phyloP scores from a whole-genome alignment of 2,797 vertebrate species.

The Poecilia gillii region DNA sequence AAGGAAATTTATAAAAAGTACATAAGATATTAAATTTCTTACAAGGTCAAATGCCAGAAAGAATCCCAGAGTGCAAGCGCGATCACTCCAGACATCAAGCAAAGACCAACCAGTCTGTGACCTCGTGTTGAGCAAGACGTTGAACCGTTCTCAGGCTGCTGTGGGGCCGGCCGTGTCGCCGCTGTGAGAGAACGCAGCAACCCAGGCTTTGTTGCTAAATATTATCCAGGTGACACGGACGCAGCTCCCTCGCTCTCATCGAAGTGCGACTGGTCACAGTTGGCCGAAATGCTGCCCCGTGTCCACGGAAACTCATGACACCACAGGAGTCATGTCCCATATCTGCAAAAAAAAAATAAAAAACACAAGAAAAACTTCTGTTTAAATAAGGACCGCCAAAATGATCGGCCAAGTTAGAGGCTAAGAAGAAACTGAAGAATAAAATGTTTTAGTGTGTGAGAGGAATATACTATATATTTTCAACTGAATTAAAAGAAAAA shows the following conservation, averaged over 20 bases:
- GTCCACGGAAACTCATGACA: slow-evolving; percentile 85
- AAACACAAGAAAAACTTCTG: not conserved
- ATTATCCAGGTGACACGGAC: slow-evolving; percentile 44
- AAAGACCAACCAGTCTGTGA: slow-evolving; percentile 23
- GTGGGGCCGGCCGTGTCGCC: slow-evolving; percentile 31
- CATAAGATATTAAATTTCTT: slow-evolving; percentile 12
- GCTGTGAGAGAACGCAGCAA: slow-evolving; percentile 17
- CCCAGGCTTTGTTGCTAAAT: slow-evolving; percentile 31
- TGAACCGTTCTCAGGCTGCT: slow-evolving; percentile 26
- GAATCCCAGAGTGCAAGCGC: not conserved
- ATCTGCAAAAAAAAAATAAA: slow-evolving; percentile 78
- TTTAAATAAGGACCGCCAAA: too few species aligned
- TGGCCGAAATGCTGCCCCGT: slow-evolving; percentile 1
- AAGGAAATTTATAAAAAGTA: slow-evolving; percentile 47
- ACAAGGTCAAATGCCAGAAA: slow-evolving; percentile 18
- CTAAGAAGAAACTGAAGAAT: not conserved
- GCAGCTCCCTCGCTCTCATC: slow-evolving; percentile 16
- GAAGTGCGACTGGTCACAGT: slow-evolving; percentile 19
- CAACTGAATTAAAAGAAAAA: not conserved
- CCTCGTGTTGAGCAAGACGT: slow-evolving; percentile 4
- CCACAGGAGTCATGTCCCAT: slow-evolving; percentile 98
- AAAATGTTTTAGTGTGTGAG: not conserved
- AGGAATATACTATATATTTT: not conserved
- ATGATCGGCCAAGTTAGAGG: not conserved
- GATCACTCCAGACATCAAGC: slow-evolving; percentile 17